Evolutionary conservation across 1,140 invertebrate species (phyloP).

Genomic region (Bradysia coprophila): DNA sequence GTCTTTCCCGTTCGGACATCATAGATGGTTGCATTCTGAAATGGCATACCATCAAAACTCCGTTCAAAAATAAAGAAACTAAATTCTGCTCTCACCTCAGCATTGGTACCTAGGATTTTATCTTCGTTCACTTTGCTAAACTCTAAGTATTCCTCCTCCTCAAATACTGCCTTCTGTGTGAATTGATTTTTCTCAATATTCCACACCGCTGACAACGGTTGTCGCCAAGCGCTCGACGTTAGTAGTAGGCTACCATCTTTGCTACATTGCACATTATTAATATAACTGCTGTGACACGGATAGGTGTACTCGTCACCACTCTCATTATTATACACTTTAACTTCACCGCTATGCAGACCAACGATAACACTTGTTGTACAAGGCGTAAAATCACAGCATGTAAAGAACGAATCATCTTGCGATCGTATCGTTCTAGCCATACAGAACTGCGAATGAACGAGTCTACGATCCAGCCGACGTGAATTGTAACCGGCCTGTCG

Average conservation of each 20-base stretch:
- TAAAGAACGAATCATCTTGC: conserved; percentile 58
- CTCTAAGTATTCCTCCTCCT: conserved; percentile 77
- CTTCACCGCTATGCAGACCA: conserved; percentile 73
- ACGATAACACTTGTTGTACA: conserved; percentile 64
- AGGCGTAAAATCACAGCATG: conserved; percentile 43
- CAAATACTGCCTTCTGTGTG: conserved; percentile 48
- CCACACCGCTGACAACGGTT: conserved; percentile 74
- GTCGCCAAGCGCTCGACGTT: conserved; percentile 69
- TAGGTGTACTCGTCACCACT: conserved; percentile 61
- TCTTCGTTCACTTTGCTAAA: conserved; percentile 79
- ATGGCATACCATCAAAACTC: conserved; percentile 7
- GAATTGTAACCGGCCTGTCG: conserved; percentile 32
- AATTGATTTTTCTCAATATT: conserved; percentile 47
- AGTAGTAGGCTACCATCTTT: conserved; percentile 59
- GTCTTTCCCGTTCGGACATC: conserved; percentile 68
- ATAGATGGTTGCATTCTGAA: conserved; percentile 52
- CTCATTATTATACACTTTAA: conserved; percentile 70
- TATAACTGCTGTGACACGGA: conserved; percentile 64
- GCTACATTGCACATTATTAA: conserved; percentile 48
- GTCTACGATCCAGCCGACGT: conserved; percentile 49
- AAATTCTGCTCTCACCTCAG: conserved; percentile 47
- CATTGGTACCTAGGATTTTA: conserved; percentile 65
- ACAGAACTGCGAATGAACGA: conserved; percentile 78
- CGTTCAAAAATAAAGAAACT: conserved; percentile 3
- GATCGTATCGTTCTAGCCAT: conserved; percentile 65